phyloP scores from a whole-genome alignment of 1,140 invertebrate species.

The Cardiocondyla obscurior region DNA sequence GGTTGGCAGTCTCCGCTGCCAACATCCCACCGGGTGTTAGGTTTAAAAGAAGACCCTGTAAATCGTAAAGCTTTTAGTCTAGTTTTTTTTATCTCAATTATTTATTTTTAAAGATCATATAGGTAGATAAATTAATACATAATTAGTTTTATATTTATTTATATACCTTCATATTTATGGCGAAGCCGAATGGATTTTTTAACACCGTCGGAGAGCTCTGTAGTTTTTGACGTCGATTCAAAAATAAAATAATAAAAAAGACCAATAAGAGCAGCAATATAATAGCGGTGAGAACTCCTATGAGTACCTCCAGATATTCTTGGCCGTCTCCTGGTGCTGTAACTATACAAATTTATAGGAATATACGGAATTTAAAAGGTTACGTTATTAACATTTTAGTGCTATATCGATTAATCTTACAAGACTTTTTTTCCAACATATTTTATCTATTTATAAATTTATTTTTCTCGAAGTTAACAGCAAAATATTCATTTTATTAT shows the following conservation, averaged over 20 bases:
- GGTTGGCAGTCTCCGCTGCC: constrained; percentile 79
- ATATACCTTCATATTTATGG: constrained; percentile 89
- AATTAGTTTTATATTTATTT: no score
- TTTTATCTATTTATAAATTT: background rate
- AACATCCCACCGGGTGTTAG: constrained; percentile 84
- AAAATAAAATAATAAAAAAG: constrained; percentile 87
- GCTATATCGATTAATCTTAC: background rate
- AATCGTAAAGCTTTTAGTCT: constrained; percentile 5
- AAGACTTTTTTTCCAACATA: background rate
- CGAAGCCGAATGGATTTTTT: constrained; percentile 87
- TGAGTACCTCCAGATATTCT: constrained; percentile 88
- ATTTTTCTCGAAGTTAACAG: background rate
- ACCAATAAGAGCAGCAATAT: constrained; percentile 88
- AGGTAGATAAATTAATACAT: no score
- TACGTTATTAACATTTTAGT: no score
- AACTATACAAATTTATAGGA: constrained; percentile 79
- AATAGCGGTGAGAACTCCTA: constrained; percentile 89
- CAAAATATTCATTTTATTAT: constrained; percentile 48
- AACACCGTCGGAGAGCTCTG: constrained; percentile 87
- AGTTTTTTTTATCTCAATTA: background rate
- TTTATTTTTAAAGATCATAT: background rate
- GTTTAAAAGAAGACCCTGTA: constrained; percentile 86
- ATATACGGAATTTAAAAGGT: background rate
- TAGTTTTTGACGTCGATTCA: constrained; percentile 87
- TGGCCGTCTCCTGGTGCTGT: constrained; percentile 86